Conservation (phyloP, 2,797 vertebrate species). For the Sebastes dallii region DNA sequence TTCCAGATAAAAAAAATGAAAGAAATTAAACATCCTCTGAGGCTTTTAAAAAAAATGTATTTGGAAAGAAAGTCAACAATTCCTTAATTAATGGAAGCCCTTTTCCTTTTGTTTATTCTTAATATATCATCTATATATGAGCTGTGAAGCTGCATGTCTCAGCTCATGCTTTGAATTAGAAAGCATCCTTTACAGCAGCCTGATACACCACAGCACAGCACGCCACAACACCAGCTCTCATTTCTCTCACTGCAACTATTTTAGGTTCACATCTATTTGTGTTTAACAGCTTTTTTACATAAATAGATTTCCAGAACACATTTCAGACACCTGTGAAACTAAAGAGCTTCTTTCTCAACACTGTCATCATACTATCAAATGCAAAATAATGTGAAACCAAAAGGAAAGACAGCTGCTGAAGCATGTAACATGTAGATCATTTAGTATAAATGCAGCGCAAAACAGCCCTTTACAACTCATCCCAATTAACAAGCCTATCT, state of each 20-base stretch:
- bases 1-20: not conserved
- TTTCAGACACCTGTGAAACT: not conserved
- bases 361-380: not conserved
- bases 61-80: too few species aligned
- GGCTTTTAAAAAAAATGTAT: not conserved
- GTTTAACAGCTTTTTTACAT: not conserved
- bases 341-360: not conserved
- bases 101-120: too few species aligned
- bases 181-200: constrained; percentile 1
- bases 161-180: constrained; percentile 19
- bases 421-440: not conserved
- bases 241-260: not conserved
- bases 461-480: constrained; percentile 18
- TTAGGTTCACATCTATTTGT: not conserved
- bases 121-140: not conserved
- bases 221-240: not conserved
- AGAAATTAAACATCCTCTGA: not conserved
- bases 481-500: not conserved
- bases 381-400: constrained; percentile 1
- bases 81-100: too few species aligned
- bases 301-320: not conserved
- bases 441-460: not conserved
- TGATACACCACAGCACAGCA: not conserved
- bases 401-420: not conserved
- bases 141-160: constrained; percentile 9